Conservation (phyloP, 1,140 invertebrate species). For the Drosophila navojoa region DNA sequence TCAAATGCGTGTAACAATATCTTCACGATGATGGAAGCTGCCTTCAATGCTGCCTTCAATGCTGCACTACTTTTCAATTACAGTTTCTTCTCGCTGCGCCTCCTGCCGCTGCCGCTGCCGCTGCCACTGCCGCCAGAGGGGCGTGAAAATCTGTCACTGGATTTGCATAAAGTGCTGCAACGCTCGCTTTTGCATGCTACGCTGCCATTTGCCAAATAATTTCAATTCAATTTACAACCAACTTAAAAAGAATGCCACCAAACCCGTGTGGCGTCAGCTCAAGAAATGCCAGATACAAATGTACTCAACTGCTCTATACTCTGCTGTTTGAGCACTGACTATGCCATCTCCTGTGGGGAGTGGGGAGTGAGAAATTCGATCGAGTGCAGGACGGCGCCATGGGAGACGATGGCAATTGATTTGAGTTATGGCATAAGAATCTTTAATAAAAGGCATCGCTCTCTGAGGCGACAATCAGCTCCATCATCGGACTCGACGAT, state of each 20-base stretch:
- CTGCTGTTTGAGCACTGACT: too few species aligned
- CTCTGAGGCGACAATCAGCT: too few species aligned
- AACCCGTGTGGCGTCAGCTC: background rate
- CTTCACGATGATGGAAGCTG: background rate
- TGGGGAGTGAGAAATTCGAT: too few species aligned
- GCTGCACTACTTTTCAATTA: slow-evolving; percentile 31
- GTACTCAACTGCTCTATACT: background rate
- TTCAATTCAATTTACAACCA: slow-evolving; percentile 60
- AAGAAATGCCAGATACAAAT: background rate
- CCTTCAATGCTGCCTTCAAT: background rate
- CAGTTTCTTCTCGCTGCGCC: background rate
- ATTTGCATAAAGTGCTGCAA: slow-evolving; percentile 64
- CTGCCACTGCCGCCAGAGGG: background rate
- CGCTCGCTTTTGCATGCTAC: slow-evolving; percentile 17
- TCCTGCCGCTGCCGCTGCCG: background rate
- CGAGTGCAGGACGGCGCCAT: too few species aligned
- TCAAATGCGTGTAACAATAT: slow-evolving; percentile 8
- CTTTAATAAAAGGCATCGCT: too few species aligned
- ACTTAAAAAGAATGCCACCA: slow-evolving; percentile 29
- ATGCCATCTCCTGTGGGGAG: too few species aligned
- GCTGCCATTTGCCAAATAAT: slow-evolving; percentile 58
- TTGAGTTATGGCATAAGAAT: too few species aligned
- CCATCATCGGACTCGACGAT: too few species aligned
- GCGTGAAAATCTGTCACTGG: slow-evolving; percentile 49
- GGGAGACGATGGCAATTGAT: too few species aligned